Percentiles rank a stretch among this genome's conserved stretches.
phyloP scores from a whole-genome alignment of 2,888 invertebrate genomes.

The Lutraria lutraria region DNA sequence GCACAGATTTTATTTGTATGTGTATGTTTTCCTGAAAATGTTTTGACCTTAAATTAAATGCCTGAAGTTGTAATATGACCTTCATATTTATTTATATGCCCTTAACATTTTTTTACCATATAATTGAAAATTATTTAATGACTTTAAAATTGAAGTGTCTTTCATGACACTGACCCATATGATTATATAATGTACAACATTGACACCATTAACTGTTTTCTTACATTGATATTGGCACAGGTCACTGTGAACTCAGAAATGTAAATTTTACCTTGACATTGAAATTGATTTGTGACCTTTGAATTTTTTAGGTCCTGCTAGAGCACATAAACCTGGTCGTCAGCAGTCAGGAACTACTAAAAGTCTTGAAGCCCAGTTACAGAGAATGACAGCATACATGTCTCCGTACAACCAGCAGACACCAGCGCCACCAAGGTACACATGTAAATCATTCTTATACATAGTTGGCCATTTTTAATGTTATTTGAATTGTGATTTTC shows the following conservation, averaged over 20 bases:
- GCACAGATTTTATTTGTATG: no score
- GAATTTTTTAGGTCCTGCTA: not conserved
- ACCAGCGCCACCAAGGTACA: conserved; percentile 61
- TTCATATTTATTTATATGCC: not conserved
- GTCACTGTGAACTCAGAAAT: not conserved
- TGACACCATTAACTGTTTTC: not conserved
- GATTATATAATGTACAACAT: not conserved
- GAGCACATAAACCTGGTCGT: conserved; percentile 20
- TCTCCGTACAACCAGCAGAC: conserved; percentile 55
- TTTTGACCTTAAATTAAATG: no score
- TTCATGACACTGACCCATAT: not conserved
- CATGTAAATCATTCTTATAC: not conserved
- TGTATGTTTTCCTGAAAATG: no score
- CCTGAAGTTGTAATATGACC: no score
- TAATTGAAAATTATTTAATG: not conserved
- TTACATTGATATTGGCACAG: not conserved
- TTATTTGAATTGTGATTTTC: no score
- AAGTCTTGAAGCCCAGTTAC: conserved; percentile 43
- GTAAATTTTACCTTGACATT: not conserved
- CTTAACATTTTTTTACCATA: not conserved
- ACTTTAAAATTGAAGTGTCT: not conserved
- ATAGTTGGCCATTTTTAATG: no score
- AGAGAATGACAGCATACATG: conserved; percentile 53
- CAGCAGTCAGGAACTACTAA: conserved; percentile 30
- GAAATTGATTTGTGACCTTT: not conserved